phyloP scores from a whole-genome alignment of 1,140 invertebrate species.

The Dendroctonus ponderosae region DNA sequence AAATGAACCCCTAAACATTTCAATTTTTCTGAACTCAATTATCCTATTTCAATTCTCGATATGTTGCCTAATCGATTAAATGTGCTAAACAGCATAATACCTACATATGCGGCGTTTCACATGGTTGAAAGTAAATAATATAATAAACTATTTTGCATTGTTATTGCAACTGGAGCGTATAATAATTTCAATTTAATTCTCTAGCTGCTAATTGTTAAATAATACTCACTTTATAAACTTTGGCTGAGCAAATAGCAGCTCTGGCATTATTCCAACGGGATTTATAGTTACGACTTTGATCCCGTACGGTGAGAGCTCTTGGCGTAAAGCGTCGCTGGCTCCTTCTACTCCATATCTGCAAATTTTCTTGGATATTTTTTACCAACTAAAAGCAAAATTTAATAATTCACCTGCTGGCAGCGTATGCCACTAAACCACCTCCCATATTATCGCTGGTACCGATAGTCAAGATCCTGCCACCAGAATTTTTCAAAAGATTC shows the following conservation, averaged over 20 bases:
- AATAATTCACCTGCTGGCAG: conserved; percentile 35
- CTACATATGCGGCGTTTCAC: neutral
- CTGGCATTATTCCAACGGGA: conserved; percentile 65
- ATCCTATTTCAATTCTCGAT: too few species aligned
- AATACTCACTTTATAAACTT: conserved; percentile 55
- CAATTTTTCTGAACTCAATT: too few species aligned
- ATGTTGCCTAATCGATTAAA: too few species aligned
- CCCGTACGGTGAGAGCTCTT: conserved; percentile 65
- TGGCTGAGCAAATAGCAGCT: conserved; percentile 60
- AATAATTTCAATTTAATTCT: neutral
- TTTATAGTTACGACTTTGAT: conserved; percentile 75
- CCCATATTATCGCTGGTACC: conserved; percentile 50
- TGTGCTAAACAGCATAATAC: too few species aligned
- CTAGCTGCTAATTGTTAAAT: neutral
- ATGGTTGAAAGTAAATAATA: neutral
- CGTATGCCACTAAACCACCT: conserved; percentile 44
- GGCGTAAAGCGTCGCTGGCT: conserved; percentile 66
- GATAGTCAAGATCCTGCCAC: conserved; percentile 62
- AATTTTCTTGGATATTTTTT: neutral
- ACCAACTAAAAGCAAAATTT: neutral
- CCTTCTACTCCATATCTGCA: conserved; percentile 69
- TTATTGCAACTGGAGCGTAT: neutral
- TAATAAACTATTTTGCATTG: neutral
- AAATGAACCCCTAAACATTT: too few species aligned
- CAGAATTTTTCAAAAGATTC: conserved; percentile 61